Percentiles rank a stretch among this genome's conserved stretches.
phyloP scores from a whole-genome alignment of 2,888 invertebrate species.

The Epistrophe grossulariae region DNA sequence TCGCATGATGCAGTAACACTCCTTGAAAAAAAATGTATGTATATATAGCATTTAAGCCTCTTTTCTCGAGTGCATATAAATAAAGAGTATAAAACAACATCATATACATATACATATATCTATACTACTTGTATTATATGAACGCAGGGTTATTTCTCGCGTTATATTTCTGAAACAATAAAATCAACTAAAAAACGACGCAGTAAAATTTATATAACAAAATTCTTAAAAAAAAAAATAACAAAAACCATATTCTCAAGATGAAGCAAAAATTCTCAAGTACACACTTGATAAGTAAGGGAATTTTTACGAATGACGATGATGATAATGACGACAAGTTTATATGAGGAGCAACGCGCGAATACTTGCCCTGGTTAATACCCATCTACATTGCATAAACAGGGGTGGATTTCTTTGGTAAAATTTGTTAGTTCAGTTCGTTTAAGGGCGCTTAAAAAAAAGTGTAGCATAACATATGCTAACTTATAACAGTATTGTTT shows the following conservation, averaged over 20 bases:
- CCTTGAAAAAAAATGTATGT: conserved; percentile 17
- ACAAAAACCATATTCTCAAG: conserved; percentile 52
- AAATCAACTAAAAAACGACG: conserved; percentile 51
- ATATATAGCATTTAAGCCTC: conserved; percentile 37
- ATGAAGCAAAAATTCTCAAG: conserved; percentile 59
- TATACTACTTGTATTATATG: neutral
- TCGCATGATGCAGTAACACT: conserved; percentile 64
- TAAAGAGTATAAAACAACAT: conserved; percentile 16
- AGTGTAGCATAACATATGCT: too few relatives aligned
- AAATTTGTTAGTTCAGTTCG: neutral
- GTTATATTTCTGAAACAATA: conserved; percentile 59
- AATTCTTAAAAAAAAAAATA: conserved; percentile 29
- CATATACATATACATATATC: neutral
- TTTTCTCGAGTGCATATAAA: conserved; percentile 32
- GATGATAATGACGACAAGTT: conserved; percentile 43
- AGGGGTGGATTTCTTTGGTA: neutral
- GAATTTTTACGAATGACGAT: conserved; percentile 64
- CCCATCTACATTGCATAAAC: conserved; percentile 3
- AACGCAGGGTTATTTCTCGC: conserved; percentile 45
- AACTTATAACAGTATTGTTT: too few relatives aligned
- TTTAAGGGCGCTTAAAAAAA: neutral
- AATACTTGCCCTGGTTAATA: conserved; percentile 67
- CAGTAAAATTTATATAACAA: conserved; percentile 44
- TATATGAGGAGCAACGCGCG: conserved; percentile 32
- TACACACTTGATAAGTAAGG: conserved; percentile 71